Percentiles rank a stretch among this genome's conserved stretches.
Conservation (phyloP, 2,797 vertebrate genomes). For the Mormyrus hasselquistii region DNA sequence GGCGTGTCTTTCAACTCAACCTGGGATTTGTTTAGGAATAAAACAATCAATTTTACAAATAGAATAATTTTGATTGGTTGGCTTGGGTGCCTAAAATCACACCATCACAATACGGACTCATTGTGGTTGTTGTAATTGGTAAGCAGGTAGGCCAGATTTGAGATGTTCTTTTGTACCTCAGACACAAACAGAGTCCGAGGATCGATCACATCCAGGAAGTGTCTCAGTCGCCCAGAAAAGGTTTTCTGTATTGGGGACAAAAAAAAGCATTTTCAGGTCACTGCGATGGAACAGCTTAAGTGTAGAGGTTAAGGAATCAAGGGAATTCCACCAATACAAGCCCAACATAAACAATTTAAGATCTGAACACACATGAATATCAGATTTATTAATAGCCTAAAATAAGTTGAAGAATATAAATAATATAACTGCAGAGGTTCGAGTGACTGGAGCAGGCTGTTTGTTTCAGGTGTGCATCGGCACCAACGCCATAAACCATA, state of each 20-base stretch:
- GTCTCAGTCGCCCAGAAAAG: conserved; percentile 77
- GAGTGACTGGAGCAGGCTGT: neutral
- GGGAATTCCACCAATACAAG: neutral
- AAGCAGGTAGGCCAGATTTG: neutral
- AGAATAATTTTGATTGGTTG: neutral
- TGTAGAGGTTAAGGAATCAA: neutral
- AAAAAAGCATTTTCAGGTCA: conserved; percentile 3
- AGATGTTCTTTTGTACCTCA: conserved; percentile 61
- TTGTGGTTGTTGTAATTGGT: neutral
- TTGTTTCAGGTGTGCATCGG: neutral
- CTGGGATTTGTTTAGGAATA: neutral
- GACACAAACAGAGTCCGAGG: conserved; percentile 81
- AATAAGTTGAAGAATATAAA: neutral
- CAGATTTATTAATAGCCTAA: neutral
- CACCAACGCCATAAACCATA: neutral
- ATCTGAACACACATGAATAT: neutral
- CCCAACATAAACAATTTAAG: neutral
- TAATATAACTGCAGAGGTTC: neutral
- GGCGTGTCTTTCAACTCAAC: neutral
- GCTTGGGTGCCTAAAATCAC: neutral
- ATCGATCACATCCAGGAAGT: conserved; percentile 88
- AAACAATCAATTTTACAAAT: neutral
- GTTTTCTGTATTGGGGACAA: conserved; percentile 56
- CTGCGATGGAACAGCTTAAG: neutral
- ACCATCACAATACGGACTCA: neutral